Percentiles rank a stretch among this genome's conserved stretches.
Evolutionary conservation across 2,888 invertebrate genomes (phyloP).

Genomic region (Drosophila setosimentum): DNA sequence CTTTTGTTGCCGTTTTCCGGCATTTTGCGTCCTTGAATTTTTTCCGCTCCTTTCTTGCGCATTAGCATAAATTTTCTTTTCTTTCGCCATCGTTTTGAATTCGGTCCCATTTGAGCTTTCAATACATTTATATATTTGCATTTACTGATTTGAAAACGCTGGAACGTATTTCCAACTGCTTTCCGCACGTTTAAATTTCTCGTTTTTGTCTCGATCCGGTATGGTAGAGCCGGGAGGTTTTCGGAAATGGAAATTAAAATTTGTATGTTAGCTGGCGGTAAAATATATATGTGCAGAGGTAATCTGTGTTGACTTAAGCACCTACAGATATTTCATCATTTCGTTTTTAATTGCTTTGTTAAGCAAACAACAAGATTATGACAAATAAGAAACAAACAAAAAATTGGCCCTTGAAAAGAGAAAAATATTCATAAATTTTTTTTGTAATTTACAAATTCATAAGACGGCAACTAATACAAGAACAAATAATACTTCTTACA

Average conservation of each 20-base stretch:
- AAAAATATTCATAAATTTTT: not conserved
- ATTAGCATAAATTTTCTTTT: slow-evolving; percentile 56
- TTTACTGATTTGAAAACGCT: slow-evolving; percentile 69
- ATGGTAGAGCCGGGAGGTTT: slow-evolving; percentile 10
- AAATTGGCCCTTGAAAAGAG: not conserved
- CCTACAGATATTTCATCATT: slow-evolving; percentile 8
- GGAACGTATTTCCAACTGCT: slow-evolving; percentile 63
- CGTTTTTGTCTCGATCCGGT: slow-evolving; percentile 38
- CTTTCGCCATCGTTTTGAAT: slow-evolving; percentile 27
- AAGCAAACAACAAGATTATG: not conserved
- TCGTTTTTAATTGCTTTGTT: slow-evolving; percentile 17
- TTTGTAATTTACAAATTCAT: not conserved
- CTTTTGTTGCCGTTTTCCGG: slow-evolving; percentile 70
- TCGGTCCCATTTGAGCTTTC: slow-evolving; percentile 64
- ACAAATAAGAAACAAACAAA: not conserved
- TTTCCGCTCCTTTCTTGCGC: slow-evolving; percentile 32
- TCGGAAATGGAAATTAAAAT: slow-evolving; percentile 52
- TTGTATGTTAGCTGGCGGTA: slow-evolving; percentile 51
- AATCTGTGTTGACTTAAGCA: slow-evolving; percentile 50
- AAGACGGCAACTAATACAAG: not conserved
- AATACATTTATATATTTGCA: slow-evolving; percentile 78
- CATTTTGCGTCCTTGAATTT: slow-evolving; percentile 67
- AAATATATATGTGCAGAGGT: slow-evolving; percentile 62
- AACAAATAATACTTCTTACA: not conserved
- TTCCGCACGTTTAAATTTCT: slow-evolving; percentile 69